Percentiles rank a stretch among this genome's conserved stretches.
Evolutionary conservation across 2,113 vertebrate genomes (phyloP).

Genomic region (Chroicocephalus ridibundus): DNA sequence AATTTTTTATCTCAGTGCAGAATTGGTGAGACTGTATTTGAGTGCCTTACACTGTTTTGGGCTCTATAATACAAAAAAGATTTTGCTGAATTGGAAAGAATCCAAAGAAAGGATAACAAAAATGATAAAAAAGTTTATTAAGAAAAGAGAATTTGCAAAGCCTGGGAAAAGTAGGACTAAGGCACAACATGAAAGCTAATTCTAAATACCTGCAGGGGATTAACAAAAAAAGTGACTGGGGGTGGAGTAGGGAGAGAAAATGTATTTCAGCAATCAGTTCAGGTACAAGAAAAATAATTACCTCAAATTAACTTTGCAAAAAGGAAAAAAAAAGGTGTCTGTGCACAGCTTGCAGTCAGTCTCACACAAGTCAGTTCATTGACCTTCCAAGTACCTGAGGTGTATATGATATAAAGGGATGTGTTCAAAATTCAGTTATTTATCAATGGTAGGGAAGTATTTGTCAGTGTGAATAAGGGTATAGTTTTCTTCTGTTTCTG

Average conservation of each 20-base stretch:
- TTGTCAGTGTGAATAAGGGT: neutral
- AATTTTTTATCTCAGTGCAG: conserved; percentile 57
- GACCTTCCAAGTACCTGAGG: neutral
- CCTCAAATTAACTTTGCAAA: conserved; percentile 13
- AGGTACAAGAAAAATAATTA: conserved; percentile 40
- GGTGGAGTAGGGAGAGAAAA: neutral
- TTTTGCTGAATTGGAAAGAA: conserved; percentile 41
- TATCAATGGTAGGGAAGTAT: neutral
- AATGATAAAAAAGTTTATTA: conserved; percentile 28
- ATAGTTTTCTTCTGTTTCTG: neutral
- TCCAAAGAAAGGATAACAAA: conserved; percentile 37
- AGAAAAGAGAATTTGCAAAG: conserved; percentile 42
- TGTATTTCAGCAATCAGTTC: conserved; percentile 25
- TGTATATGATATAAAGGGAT: neutral
- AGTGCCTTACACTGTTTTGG: conserved; percentile 1
- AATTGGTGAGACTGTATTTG: neutral
- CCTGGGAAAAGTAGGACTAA: conserved; percentile 28
- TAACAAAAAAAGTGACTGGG: neutral
- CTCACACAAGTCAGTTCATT: neutral
- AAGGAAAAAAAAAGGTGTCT: neutral
- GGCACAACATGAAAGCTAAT: conserved; percentile 54
- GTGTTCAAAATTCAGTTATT: neutral
- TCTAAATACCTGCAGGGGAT: conserved; percentile 64
- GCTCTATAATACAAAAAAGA: neutral
- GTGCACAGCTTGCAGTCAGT: neutral